phyloP scores from a whole-genome alignment of 2,113 vertebrate genomes.

The Neoarius graeffei region DNA sequence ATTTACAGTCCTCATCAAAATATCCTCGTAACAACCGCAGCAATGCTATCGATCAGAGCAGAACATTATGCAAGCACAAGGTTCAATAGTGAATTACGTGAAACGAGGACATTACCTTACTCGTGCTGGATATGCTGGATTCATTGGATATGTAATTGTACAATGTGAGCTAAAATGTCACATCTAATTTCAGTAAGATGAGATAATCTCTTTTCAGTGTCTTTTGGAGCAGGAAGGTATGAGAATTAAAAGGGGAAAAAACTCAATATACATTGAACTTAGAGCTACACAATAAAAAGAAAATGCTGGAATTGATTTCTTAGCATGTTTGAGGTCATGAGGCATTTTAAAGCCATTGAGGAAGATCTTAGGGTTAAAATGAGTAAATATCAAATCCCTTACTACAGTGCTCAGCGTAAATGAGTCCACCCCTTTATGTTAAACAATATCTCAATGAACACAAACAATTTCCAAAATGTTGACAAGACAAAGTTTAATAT shows the following conservation, averaged over 20 bases:
- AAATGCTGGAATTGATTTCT: background rate
- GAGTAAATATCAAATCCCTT: background rate
- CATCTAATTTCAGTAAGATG: conserved; percentile 50
- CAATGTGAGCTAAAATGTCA: conserved; percentile 46
- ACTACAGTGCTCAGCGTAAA: background rate
- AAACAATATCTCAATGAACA: no score
- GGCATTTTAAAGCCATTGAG: background rate
- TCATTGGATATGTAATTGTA: conserved; percentile 50
- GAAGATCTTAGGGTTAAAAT: background rate
- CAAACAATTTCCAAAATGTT: no score
- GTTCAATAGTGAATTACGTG: conserved; percentile 53
- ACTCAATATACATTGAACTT: conserved; percentile 14
- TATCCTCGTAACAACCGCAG: conserved; percentile 40
- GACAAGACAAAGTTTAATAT: no score
- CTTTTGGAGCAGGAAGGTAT: conserved; percentile 28
- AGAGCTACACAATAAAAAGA: background rate
- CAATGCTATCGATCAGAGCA: conserved; percentile 14
- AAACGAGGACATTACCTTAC: conserved; percentile 46
- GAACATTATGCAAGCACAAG: conserved; percentile 33
- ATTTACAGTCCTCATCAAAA: conserved; percentile 32
- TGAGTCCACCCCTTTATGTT: no score
- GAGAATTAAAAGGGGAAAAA: conserved; percentile 16
- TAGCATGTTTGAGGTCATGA: background rate
- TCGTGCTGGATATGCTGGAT: conserved; percentile 42
- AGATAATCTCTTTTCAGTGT: conserved; percentile 51